These are phyloP conservation scores for Campylomormyrus tamandua DNA, from an alignment of 2,113 vertebrate species.

Conservation along the genomic window DNA sequence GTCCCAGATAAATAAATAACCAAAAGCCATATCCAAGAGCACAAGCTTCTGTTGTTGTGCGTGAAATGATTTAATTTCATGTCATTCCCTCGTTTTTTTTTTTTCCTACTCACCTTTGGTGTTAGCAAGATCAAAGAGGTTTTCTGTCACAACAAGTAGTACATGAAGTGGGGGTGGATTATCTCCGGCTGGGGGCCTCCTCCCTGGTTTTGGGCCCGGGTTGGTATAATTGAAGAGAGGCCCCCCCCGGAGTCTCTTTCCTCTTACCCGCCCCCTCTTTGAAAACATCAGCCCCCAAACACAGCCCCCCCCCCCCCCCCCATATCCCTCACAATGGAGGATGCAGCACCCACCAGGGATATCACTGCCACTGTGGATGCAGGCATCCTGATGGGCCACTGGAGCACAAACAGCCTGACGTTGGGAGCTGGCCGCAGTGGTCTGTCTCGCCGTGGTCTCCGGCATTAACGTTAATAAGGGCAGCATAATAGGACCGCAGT, in stretches of 20 bases:
- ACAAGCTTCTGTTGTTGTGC: conserved; percentile 5
- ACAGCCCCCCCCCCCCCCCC: conserved; percentile 4
- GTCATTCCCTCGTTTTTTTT: conserved; percentile 30
- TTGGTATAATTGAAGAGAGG: conserved; percentile 43
- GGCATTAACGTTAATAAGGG: too few relatives aligned
- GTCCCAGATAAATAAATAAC: conserved; percentile 17
- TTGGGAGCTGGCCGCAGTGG: conserved; percentile 16
- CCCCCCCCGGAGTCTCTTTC: conserved; percentile 23
- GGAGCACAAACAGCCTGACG: conserved; percentile 39
- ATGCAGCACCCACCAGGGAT: conserved; percentile 31
- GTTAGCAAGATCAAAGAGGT: conserved; percentile 36
- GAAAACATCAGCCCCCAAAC: conserved; percentile 23
- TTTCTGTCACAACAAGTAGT: conserved; percentile 24
- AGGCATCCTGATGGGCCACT: conserved; percentile 32
- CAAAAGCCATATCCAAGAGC: neutral
- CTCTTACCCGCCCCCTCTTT: conserved; percentile 18
- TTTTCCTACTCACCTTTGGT: conserved; percentile 37
- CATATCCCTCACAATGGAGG: conserved; percentile 27
- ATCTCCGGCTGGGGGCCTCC: conserved; percentile 30
- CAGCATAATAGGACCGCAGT: neutral
- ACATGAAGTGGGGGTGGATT: conserved; percentile 35
- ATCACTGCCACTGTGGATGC: conserved; percentile 26
- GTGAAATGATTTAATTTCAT: conserved; percentile 38
- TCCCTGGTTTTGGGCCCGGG: conserved; percentile 18
- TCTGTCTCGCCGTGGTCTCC: too few relatives aligned